Percentiles rank a stretch among this genome's conserved stretches.
phyloP scores from a whole-genome alignment of 2,888 invertebrate genomes.

The Balanococcus diminutus region DNA sequence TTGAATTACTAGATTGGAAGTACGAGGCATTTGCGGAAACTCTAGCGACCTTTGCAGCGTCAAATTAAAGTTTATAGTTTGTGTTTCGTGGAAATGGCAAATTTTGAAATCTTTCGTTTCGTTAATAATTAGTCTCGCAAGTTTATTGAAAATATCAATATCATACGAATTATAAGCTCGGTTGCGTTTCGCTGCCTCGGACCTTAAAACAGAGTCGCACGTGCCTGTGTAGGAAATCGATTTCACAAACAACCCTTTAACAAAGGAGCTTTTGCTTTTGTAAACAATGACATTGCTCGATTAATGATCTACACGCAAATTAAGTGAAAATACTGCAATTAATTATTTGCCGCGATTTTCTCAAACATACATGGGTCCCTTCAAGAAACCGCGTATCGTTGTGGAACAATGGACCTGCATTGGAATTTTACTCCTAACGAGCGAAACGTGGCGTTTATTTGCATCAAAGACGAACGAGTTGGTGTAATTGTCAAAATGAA shows the following conservation, averaged over 20 bases:
- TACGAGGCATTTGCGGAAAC: neutral
- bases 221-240: constrained; percentile 32
- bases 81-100: neutral
- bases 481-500: neutral
- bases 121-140: neutral
- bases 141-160: constrained; percentile 32
- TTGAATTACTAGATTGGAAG: neutral
- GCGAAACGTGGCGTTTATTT: neutral
- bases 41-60: neutral
- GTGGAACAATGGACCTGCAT: neutral
- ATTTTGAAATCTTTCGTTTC: neutral
- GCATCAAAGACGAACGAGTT: neutral
- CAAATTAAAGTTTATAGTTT: neutral
- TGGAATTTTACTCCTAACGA: neutral
- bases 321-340: constrained; percentile 27
- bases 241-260: constrained; percentile 29
- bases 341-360: constrained; percentile 9
- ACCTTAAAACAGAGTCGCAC: neutral
- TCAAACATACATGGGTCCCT: neutral
- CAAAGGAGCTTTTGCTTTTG: constrained; percentile 24
- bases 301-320: constrained; percentile 21
- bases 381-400: neutral
- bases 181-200: constrained; percentile 4
- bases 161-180: constrained; percentile 14
- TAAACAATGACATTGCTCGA: constrained; percentile 13